A percentile compares a stretch with the other conserved stretches of the same genome.
phyloP scores from a whole-genome alignment of 35 echinoderm and acorn worm species.

The Heliocidaris tuberculata region DNA sequence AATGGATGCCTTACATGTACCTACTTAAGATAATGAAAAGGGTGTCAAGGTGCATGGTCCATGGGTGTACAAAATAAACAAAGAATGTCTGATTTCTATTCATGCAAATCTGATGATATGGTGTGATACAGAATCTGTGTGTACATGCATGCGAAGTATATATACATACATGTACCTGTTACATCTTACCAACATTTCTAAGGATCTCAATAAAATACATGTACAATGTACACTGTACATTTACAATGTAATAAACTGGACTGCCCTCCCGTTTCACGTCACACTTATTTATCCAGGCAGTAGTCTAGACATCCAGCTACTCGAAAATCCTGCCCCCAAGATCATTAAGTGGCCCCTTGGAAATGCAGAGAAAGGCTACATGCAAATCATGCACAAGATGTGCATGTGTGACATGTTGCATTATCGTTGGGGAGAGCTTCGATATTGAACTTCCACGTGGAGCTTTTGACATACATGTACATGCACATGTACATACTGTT shows the following conservation, averaged over 20 bases:
- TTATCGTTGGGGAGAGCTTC: neutral
- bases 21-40: no score
- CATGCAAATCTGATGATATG: no score
- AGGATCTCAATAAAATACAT: no score
- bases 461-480: neutral
- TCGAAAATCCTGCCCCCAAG: neutral
- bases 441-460: slow-evolving; percentile 7
- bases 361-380: neutral
- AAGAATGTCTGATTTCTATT: no score
- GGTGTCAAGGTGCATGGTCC: no score
- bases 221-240: neutral
- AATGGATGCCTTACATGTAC: no score
- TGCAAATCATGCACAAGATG: neutral
- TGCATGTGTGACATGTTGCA: neutral
- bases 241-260: neutral
- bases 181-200: no score
- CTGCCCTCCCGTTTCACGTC: neutral
- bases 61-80: no score
- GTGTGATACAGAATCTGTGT: no score
- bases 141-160: no score
- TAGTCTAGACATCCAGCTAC: neutral
- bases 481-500: no score
- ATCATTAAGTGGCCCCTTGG: neutral
- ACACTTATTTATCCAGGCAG: neutral
- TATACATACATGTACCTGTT: no score